Evolutionary conservation across 2,797 vertebrate genomes (phyloP).

Genomic region (Rhyacichthys aspro): DNA sequence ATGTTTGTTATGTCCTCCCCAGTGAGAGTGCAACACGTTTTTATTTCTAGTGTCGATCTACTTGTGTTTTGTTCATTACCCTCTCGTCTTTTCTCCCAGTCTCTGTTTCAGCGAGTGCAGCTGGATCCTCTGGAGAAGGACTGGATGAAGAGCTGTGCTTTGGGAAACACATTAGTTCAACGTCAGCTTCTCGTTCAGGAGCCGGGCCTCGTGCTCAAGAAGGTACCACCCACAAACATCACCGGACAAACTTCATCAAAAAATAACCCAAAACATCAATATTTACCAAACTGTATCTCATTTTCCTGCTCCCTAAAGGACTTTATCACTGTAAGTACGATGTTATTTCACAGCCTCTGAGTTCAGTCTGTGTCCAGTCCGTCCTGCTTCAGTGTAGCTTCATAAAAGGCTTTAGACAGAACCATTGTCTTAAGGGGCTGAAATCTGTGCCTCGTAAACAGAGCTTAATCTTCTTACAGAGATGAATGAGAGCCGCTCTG

Average conservation of each 20-base stretch:
- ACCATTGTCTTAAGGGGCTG: constrained; percentile 87
- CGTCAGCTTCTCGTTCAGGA: constrained; percentile 61
- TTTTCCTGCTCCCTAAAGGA: constrained; percentile 56
- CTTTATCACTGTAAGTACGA: constrained; percentile 75
- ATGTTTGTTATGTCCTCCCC: too few relatives aligned
- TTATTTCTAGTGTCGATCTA: too few relatives aligned
- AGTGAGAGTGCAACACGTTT: too few relatives aligned
- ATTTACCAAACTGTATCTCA: constrained; percentile 6
- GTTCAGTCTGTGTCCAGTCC: too few relatives aligned
- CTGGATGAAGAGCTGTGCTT: constrained; percentile 64
- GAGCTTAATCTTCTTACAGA: constrained; percentile 89
- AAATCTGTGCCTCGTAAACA: constrained; percentile 88
- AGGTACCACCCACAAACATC: constrained; percentile 35
- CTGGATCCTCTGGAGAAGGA: constrained; percentile 72
- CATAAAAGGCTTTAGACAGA: constrained; percentile 83
- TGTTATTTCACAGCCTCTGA: too few relatives aligned
- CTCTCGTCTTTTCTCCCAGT: constrained; percentile 23
- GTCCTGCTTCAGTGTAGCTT: constrained; percentile 75
- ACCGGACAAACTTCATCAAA: too few relatives aligned
- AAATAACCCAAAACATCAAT: too few relatives aligned
- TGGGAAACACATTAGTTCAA: constrained; percentile 60
- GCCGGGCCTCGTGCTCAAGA: constrained; percentile 61
- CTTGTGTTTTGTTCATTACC: too few relatives aligned
- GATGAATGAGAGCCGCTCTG: constrained; percentile 75
- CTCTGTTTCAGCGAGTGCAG: constrained; percentile 66